Evolutionary conservation across 35 echinoderm and acorn worm genomes (phyloP).

Genomic region (Apostichopus japonicus): DNA sequence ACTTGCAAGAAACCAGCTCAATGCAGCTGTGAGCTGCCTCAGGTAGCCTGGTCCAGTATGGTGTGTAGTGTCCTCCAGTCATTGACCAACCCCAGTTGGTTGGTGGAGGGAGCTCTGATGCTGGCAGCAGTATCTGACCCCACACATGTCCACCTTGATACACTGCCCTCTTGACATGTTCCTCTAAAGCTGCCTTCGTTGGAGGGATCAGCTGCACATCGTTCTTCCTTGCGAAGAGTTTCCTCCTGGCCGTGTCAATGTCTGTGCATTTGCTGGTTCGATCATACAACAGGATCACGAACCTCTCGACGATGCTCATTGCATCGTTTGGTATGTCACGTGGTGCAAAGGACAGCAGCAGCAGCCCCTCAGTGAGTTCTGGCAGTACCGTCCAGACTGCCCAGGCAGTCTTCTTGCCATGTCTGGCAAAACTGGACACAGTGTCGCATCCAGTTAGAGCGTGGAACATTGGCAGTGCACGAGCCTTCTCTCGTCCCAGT

Average conservation of each 20-base stretch:
- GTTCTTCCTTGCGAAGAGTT: neutral
- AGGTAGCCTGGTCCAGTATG: conserved; percentile 12
- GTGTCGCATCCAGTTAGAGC: too few relatives aligned
- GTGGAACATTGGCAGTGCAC: conserved; percentile 60
- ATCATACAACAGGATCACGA: conserved; percentile 66
- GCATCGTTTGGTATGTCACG: conserved; percentile 31
- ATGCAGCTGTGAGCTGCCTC: conserved; percentile 1
- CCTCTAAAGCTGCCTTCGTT: neutral
- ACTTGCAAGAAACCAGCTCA: too few relatives aligned
- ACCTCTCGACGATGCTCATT: conserved; percentile 50
- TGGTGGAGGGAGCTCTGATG: neutral
- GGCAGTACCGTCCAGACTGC: conserved; percentile 38
- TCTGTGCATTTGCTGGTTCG: conserved; percentile 25
- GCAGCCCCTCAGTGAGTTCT: conserved; percentile 52
- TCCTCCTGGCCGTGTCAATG: neutral
- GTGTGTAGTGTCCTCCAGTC: neutral
- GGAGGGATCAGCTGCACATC: neutral
- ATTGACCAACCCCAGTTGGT: conserved; percentile 22
- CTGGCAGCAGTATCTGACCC: neutral
- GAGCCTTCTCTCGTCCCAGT: conserved; percentile 39
- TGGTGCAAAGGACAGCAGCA: conserved; percentile 1
- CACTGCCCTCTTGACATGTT: neutral
- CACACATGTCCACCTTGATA: conserved; percentile 13
- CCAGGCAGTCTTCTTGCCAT: conserved; percentile 65
- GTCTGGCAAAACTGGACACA: too few relatives aligned